Base-by-base conservation (phyloP, 64 coral and sea anemone species). In the Anthopleura sola region DNA sequence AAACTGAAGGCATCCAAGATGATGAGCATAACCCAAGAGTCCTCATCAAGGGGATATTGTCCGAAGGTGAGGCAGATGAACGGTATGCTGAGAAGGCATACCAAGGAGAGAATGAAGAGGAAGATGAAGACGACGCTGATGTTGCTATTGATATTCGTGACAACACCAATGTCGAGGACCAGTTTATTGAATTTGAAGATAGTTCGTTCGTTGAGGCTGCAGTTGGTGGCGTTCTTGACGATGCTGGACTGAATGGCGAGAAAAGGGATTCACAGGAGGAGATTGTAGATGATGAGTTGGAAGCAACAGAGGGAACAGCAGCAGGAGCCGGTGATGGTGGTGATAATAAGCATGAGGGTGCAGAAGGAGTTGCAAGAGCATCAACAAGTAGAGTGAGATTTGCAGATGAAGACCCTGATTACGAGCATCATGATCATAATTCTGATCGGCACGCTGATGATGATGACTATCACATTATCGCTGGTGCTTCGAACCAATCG, bases 141-240 rank as follows among this genome's bases (percentile, higher is more conserved):
- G 76, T 37, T 49, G 18, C 37, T 49, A 79, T 79, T 79, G 76
- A 79, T 79, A 79, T 79, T 44, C 76, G 76, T 6, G 76, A 79
- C 76, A 79, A 79, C 44, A 26, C 76, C 44, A 79, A 79, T n/a
- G 76, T 44, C 15, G 76, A 79, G 31, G 76, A 79, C 44, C 76
- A 79, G 76, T 79, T 79, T 62, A 62, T 62, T 79, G 76, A 39
- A 18, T 79, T 79, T 79, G 76, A 79, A 23, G 76, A 71, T 13
- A 71, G 6, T 32, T 34, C 66, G n/a, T 34, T 32, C 28, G 66
- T 71, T 32, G 66, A 71, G 28, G 29, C 66, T 29, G 66, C 66
- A 15, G 66, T 34, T 14, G 28, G 66, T 34, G 28, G 28, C 34
- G 29, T 71, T 10, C 6, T 71, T 1, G 28, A 44, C 17, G 44